Evolutionary conservation across 2,113 vertebrate species (phyloP).

Genomic region (Brienomyrus brachyistius): DNA sequence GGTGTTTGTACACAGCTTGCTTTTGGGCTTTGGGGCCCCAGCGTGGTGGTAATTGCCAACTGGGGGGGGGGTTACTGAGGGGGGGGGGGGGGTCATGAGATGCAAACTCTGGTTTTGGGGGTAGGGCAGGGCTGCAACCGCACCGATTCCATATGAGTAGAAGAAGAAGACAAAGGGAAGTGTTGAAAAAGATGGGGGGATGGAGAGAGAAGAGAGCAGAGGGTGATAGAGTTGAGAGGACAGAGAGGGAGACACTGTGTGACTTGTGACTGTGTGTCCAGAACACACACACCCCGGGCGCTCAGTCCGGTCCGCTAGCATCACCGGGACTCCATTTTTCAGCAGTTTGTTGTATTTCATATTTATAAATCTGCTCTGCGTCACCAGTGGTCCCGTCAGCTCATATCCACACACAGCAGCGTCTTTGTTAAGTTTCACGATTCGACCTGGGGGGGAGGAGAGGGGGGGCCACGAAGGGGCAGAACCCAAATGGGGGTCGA

Average conservation of each 20-base stretch:
- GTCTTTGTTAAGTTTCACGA: neutral
- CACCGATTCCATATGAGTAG: neutral
- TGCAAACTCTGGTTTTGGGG: too few species aligned
- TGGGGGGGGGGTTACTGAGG: too few species aligned
- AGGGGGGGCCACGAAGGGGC: constrained; percentile 18
- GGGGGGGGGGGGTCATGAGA: too few species aligned
- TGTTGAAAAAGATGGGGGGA: neutral
- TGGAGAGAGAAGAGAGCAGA: neutral
- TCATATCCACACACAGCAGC: neutral
- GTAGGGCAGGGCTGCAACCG: too few species aligned
- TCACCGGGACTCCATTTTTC: neutral
- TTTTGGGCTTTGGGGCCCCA: neutral
- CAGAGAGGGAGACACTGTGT: neutral
- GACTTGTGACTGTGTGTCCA: neutral
- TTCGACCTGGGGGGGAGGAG: neutral
- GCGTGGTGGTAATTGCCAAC: neutral
- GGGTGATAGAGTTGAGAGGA: neutral
- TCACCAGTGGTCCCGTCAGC: neutral
- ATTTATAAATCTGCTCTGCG: neutral
- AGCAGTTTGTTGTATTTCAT: neutral
- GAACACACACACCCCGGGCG: neutral
- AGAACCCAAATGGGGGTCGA: neutral
- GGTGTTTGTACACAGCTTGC: neutral
- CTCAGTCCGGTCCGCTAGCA: neutral
- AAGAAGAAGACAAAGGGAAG: neutral